phyloP scores from a whole-genome alignment of 2,888 invertebrate genomes.

The Hetaerina titia region DNA sequence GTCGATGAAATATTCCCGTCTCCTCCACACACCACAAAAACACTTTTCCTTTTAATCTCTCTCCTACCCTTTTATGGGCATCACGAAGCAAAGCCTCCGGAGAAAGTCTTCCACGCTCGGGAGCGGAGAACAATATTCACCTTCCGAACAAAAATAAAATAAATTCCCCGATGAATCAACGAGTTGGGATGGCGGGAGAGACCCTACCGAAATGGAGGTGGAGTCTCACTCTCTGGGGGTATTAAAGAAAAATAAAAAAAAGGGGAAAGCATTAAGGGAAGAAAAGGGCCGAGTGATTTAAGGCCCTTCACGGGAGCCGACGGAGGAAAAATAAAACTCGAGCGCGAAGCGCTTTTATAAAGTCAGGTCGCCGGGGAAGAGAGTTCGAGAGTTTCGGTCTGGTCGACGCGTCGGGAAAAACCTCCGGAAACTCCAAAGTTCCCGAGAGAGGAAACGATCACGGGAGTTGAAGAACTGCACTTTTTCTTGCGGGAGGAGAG shows the following conservation, averaged over 20 bases:
- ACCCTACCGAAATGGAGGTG: background rate
- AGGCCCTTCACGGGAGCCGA: background rate
- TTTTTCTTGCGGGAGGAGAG: too few species aligned
- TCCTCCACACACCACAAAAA: background rate
- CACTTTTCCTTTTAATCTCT: background rate
- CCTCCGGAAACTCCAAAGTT: too few species aligned
- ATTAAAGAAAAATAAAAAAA: background rate
- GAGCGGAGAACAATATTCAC: background rate
- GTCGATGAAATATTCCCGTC: background rate
- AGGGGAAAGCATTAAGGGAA: background rate
- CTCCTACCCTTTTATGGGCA: background rate
- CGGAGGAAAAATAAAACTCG: background rate
- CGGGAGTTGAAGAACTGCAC: too few species aligned
- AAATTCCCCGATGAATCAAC: background rate
- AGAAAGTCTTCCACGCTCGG: background rate
- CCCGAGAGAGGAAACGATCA: too few species aligned
- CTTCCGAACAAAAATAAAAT: background rate
- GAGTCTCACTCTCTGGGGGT: background rate
- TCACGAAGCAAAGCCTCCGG: background rate
- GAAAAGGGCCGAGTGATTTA: background rate
- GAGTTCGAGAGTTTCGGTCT: too few species aligned
- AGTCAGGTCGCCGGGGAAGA: too few species aligned
- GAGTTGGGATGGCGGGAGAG: background rate
- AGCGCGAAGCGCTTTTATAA: too few species aligned
- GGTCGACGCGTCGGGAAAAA: too few species aligned